A percentile compares a stretch with the other conserved stretches of the same genome.
These are phyloP conservation scores for Cataglyphis livida DNA, from an alignment of 2,888 invertebrate genomes.

Conservation along the genomic window DNA sequence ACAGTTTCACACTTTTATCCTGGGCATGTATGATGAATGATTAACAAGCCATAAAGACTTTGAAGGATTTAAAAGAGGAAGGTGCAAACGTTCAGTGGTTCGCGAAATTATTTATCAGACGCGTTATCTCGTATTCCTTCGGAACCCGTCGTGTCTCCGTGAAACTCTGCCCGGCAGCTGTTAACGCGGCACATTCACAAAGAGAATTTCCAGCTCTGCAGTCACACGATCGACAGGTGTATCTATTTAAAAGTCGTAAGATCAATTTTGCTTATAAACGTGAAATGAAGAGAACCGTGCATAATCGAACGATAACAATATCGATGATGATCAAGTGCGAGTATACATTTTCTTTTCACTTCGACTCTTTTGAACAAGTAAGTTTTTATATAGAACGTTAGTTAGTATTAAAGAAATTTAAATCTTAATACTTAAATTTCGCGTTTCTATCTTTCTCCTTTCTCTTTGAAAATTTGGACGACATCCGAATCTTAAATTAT, in stretches of 20 bases:
- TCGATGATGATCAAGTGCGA: neutral
- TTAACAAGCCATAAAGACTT: constrained; percentile 42
- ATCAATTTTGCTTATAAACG: constrained; percentile 23
- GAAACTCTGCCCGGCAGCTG: constrained; percentile 40
- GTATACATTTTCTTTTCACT: neutral
- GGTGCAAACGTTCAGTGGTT: constrained; percentile 41
- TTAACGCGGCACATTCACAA: constrained; percentile 54
- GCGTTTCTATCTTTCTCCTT: neutral
- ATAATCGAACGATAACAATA: neutral
- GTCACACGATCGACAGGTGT: constrained; percentile 38
- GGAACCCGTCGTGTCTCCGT: constrained; percentile 52
- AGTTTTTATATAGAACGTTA: neutral
- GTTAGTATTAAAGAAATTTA: neutral
- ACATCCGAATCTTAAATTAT: neutral
- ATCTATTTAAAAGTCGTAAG: constrained; percentile 2
- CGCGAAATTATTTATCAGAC: constrained; percentile 64
- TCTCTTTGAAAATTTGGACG: neutral
- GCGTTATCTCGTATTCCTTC: constrained; percentile 69
- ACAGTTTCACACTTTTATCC: neutral
- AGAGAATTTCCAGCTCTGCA: constrained; percentile 53
- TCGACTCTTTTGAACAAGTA: neutral
- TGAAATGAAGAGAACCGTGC: neutral
- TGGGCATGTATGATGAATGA: constrained; percentile 12
- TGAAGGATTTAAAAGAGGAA: constrained; percentile 36
- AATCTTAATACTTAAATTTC: neutral